A percentile compares a stretch with the other conserved stretches of the same genome.
These are phyloP conservation scores for Eurytoma adleriae DNA, from an alignment of 2,888 invertebrate genomes.

Conservation along the genomic window DNA sequence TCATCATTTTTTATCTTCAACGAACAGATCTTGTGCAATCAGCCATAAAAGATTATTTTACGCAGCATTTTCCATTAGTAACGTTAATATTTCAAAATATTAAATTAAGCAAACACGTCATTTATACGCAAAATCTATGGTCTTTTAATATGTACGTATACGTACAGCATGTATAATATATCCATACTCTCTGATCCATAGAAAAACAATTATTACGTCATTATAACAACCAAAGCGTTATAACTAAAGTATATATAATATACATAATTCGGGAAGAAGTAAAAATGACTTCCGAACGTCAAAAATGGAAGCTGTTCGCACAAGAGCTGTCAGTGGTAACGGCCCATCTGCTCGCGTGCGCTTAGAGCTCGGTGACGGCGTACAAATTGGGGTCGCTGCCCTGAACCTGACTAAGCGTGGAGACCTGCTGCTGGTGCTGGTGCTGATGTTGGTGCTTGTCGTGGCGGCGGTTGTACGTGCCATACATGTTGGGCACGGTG, in stretches of 20 bases:
- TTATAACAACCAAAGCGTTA: no score
- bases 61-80: neutral
- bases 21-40: neutral
- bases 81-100: no score
- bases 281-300: neutral
- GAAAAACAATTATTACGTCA: no score
- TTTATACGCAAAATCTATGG: neutral
- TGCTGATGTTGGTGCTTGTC: slow-evolving; percentile 66
- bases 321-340: neutral
- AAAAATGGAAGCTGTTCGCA: no score
- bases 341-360: neutral
- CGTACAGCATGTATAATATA: neutral
- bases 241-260: no score
- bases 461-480: slow-evolving; percentile 73
- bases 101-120: neutral
- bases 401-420: slow-evolving; percentile 73
- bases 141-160: neutral
- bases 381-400: slow-evolving; percentile 80
- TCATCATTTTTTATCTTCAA: slow-evolving; percentile 5
- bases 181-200: neutral
- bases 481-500: slow-evolving; percentile 75
- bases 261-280: no score
- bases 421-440: slow-evolving; percentile 61
- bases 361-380: slow-evolving; percentile 85
- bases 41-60: slow-evolving; percentile 26